Conservation (phyloP, 1,140 invertebrate species). For the Zaprionus inermis region DNA sequence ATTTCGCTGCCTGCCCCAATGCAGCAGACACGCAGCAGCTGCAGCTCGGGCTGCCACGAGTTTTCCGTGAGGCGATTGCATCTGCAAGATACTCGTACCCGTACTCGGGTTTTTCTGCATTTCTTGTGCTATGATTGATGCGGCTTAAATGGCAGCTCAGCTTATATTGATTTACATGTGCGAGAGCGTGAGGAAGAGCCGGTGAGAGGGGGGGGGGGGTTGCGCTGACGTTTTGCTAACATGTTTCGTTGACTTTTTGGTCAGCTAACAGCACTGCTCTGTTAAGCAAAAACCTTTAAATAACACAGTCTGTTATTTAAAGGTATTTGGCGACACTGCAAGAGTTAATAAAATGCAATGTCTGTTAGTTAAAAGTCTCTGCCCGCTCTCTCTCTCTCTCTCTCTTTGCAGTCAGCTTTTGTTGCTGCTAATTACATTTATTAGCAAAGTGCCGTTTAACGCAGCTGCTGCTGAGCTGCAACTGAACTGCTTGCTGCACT, state of each 20-base stretch:
- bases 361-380: too few relatives aligned
- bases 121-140: slow-evolving; percentile 64
- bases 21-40: slow-evolving; percentile 56
- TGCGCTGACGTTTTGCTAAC: slow-evolving; percentile 19
- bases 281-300: too few relatives aligned
- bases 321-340: too few relatives aligned
- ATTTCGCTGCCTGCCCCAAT: slow-evolving; percentile 72
- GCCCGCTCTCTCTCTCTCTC: neutral
- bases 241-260: slow-evolving; percentile 1
- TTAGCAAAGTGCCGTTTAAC: slow-evolving; percentile 75
- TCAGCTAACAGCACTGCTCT: slow-evolving; percentile 7
- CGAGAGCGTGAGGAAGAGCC: slow-evolving; percentile 14
- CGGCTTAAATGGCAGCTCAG: slow-evolving; percentile 55
- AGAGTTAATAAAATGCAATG: too few relatives aligned
- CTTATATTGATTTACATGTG: slow-evolving; percentile 53
- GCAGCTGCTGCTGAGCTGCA: slow-evolving; percentile 22
- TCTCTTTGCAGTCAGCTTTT: slow-evolving; percentile 23
- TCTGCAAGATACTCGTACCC: slow-evolving; percentile 7
- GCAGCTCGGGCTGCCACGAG: slow-evolving; percentile 26
- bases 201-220: too few relatives aligned
- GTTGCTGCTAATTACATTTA: slow-evolving; percentile 65
- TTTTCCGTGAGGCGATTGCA: slow-evolving; percentile 69
- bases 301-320: too few relatives aligned
- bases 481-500: slow-evolving; percentile 32
- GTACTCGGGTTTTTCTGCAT: slow-evolving; percentile 4